A percentile compares a stretch with the other conserved stretches of the same genome.
Conservation (phyloP, 2,797 vertebrate genomes). For the Betta splendens region DNA sequence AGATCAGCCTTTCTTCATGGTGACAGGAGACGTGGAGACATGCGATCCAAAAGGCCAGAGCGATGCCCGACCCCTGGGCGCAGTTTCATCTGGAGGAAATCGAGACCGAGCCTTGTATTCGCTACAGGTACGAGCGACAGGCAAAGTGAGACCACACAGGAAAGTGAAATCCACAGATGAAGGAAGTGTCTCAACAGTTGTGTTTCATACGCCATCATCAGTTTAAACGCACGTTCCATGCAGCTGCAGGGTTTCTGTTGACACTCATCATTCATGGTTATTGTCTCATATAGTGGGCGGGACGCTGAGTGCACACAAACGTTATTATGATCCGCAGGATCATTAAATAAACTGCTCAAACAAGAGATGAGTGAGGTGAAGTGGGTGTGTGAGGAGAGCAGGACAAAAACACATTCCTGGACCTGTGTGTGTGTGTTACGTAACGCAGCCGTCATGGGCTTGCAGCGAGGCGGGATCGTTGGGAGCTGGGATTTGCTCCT, state of each 20-base stretch:
- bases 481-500: constrained; percentile 35
- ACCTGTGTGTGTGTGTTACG: constrained; percentile 15
- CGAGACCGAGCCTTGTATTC: constrained; percentile 85
- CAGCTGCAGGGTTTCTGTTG: constrained; percentile 40
- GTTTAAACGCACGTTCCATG: too few species aligned
- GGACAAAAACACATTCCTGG: constrained; percentile 6
- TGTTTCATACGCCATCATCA: too few species aligned
- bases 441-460: constrained; percentile 25
- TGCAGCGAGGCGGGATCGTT: constrained; percentile 18
- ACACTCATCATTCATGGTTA: constrained; percentile 26
- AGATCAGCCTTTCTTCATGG: constrained; percentile 24
- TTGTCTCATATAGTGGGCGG: constrained; percentile 2
- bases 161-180: too few species aligned
- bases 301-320: not conserved
- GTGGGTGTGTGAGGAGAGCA: constrained; percentile 13
- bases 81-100: constrained; percentile 95
- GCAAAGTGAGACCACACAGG: too few species aligned
- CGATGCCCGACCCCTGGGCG: constrained; percentile 98
- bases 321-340: constrained; percentile 6
- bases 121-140: constrained; percentile 87
- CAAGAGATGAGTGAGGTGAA: not conserved
- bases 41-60: constrained; percentile 93
- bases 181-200: too few species aligned
- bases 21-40: constrained; percentile 91
- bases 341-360: not conserved